phyloP scores from a whole-genome alignment of 2,797 vertebrate genomes.

The Alcedo atthis region DNA sequence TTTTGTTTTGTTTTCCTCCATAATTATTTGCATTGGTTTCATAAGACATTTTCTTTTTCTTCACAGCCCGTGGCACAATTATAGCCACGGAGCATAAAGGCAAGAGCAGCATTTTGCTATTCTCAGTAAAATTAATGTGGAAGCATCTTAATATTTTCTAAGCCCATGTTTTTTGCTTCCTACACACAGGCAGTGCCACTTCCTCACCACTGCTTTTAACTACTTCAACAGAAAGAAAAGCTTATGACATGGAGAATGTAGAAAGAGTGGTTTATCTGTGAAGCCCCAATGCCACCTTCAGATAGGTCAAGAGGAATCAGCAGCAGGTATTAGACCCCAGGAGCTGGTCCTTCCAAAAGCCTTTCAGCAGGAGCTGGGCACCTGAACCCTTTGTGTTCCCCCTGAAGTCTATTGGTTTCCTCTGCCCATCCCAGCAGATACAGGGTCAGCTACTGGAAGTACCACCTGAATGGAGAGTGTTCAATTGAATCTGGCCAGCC shows the following conservation, averaged over 20 bases:
- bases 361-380: neutral
- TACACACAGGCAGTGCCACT: neutral
- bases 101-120: neutral
- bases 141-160: neutral
- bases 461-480: neutral
- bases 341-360: neutral
- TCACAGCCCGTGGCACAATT: neutral
- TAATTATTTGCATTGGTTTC: neutral
- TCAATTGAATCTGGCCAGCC: neutral
- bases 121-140: neutral
- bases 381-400: neutral
- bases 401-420: neutral
- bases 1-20: neutral
- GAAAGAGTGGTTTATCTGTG: neutral
- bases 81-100: neutral
- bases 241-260: neutral
- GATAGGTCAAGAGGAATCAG: neutral
- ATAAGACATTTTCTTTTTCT: neutral
- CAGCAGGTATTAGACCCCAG: neutral
- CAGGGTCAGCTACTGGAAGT: neutral
- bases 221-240: neutral
- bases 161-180: neutral
- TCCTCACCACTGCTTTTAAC: neutral
- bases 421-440: rapidly evolving
- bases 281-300: neutral